These are phyloP conservation scores for Pyrocephalus nanus DNA, from an alignment of 2,797 vertebrate genomes.

Conservation along the genomic window DNA sequence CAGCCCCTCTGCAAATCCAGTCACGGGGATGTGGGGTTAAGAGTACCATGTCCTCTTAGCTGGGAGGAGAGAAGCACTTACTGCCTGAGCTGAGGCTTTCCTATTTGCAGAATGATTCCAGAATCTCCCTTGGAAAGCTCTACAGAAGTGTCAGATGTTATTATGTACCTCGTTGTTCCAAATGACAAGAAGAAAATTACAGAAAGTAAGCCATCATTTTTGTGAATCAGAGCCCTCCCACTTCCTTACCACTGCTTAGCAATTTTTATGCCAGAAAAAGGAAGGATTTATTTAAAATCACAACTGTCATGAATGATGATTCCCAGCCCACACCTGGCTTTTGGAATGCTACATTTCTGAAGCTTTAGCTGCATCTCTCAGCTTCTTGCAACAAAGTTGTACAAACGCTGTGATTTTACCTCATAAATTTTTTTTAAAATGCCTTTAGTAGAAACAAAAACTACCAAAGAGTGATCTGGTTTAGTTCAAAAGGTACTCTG, in stretches of 20 bases:
- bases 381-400: slow-evolving; percentile 10
- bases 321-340: slow-evolving; percentile 55
- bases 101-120: slow-evolving; percentile 17
- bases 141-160: slow-evolving; percentile 62
- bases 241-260: slow-evolving; percentile 53
- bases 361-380: slow-evolving; percentile 24
- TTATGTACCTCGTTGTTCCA: slow-evolving; percentile 49
- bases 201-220: slow-evolving; percentile 60
- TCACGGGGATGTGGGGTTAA: not conserved
- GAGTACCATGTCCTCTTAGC: not conserved
- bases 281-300: slow-evolving; percentile 65
- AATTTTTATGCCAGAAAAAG: slow-evolving; percentile 58
- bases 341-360: slow-evolving; percentile 36
- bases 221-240: slow-evolving; percentile 62
- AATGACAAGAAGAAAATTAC: slow-evolving; percentile 60
- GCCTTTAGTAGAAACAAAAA: not conserved
- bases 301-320: slow-evolving; percentile 50
- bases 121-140: slow-evolving; percentile 48
- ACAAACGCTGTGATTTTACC: not conserved
- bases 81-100: slow-evolving; percentile 22
- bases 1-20: not conserved
- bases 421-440: not conserved
- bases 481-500: not conserved
- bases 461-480: not conserved
- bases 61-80: not conserved